These are phyloP conservation scores for Cariama cristata DNA, from an alignment of 2,113 vertebrate genomes.

Conservation along the genomic window DNA sequence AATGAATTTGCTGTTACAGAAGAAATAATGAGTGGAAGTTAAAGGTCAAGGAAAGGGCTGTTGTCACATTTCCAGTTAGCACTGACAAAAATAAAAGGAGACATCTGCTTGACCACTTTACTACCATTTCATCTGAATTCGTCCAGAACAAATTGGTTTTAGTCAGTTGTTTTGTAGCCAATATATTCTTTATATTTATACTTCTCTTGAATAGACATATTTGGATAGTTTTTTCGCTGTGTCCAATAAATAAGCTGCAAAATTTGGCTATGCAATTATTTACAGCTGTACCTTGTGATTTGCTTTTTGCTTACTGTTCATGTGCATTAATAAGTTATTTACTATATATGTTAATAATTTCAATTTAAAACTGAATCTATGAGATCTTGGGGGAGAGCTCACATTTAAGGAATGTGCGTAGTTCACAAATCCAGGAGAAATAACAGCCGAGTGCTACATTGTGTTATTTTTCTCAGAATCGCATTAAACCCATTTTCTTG, in stretches of 20 bases:
- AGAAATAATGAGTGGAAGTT: conserved; percentile 60
- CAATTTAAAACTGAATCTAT: neutral
- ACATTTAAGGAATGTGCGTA: neutral
- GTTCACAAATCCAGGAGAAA: neutral
- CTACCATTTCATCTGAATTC: neutral
- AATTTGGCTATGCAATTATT: neutral
- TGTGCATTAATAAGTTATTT: neutral
- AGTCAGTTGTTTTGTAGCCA: neutral
- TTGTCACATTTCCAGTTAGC: conserved; percentile 35
- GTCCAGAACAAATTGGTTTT: neutral
- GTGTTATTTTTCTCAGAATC: neutral
- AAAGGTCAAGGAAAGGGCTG: conserved; percentile 47
- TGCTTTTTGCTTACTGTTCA: neutral
- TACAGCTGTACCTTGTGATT: neutral
- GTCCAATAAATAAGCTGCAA: neutral
- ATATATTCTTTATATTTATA: neutral
- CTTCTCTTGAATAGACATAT: neutral
- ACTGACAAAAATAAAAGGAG: conserved; percentile 1
- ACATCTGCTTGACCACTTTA: conserved; percentile 10
- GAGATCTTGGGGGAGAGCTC: neutral
- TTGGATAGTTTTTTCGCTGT: neutral
- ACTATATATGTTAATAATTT: neutral
- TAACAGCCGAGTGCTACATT: neutral
- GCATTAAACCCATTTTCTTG: neutral
- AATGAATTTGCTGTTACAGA: neutral